Conservation (phyloP, 2,113 vertebrate genomes). For the Sebastes schlegelii region DNA sequence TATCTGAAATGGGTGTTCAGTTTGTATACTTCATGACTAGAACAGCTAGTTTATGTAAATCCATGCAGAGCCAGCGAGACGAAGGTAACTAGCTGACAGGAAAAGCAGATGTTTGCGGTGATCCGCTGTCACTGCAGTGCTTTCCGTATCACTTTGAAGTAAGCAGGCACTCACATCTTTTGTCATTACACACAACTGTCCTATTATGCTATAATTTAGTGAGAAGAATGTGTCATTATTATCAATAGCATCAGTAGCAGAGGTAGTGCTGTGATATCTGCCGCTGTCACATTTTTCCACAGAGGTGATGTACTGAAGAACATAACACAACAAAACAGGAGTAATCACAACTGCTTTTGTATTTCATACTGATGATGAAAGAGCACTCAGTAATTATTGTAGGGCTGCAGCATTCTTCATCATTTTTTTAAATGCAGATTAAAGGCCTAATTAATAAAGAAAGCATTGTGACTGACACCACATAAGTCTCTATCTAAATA, state of each 20-base stretch:
- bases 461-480: constrained; percentile 9
- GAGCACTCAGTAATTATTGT: neutral
- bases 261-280: constrained; percentile 7
- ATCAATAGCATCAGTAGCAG: constrained; percentile 18
- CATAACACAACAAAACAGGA: constrained; percentile 8
- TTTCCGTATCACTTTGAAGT: constrained; percentile 55
- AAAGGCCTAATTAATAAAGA: neutral
- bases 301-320: neutral
- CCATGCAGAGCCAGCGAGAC: neutral
- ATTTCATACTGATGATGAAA: neutral
- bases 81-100: constrained; percentile 9
- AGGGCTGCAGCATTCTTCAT: neutral
- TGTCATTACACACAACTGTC: constrained; percentile 35
- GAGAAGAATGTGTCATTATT: constrained; percentile 21
- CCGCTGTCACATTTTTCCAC: constrained; percentile 8
- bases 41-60: constrained; percentile 18
- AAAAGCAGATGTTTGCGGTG: constrained; percentile 39
- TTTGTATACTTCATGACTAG: constrained; percentile 3
- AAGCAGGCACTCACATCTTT: constrained; percentile 21
- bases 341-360: neutral
- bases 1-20: neutral
- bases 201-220: constrained; percentile 50
- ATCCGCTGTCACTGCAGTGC: constrained; percentile 41
- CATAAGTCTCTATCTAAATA: constrained; percentile 8
- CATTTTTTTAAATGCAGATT: constrained; percentile 16